Evolutionary conservation across 2,797 vertebrate species (phyloP).

Genomic region (Oreortyx pictus): DNA sequence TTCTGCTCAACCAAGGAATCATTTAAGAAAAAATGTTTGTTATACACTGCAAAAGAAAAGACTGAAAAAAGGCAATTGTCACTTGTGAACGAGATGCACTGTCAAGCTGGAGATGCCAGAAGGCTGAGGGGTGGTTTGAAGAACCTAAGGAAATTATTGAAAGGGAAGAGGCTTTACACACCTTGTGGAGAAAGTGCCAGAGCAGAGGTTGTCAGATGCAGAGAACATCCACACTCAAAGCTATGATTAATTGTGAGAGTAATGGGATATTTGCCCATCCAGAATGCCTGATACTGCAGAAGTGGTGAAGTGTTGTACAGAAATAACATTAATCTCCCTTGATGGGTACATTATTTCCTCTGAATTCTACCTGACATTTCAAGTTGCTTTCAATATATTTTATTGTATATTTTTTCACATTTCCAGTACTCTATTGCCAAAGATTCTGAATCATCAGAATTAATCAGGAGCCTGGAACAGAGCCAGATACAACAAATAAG

Average conservation of each 20-base stretch:
- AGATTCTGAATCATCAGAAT: constrained; percentile 72
- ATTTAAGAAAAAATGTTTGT: neutral
- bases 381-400: constrained; percentile 70
- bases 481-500: constrained; percentile 61
- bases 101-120: neutral
- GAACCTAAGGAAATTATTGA: neutral
- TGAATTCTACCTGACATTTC: constrained; percentile 66
- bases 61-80: neutral
- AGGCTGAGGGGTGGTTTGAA: neutral
- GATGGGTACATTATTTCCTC: constrained; percentile 66
- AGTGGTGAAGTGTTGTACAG: constrained; percentile 43
- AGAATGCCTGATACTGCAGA: constrained; percentile 21
- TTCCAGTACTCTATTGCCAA: constrained; percentile 54
- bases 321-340: constrained; percentile 64
- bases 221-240: neutral
- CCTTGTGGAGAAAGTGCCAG: neutral
- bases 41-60: neutral
- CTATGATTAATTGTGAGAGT: constrained; percentile 49
- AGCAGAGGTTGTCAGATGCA: neutral
- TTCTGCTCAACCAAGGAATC: neutral
- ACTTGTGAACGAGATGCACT: neutral
- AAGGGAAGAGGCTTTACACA: neutral
- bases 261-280: constrained; percentile 56
- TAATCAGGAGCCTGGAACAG: constrained; percentile 54
- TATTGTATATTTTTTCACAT: constrained; percentile 62